Base-by-base conservation (phyloP, 2,797 vertebrate genomes). In the Melanogrammus aeglefinus region DNA sequence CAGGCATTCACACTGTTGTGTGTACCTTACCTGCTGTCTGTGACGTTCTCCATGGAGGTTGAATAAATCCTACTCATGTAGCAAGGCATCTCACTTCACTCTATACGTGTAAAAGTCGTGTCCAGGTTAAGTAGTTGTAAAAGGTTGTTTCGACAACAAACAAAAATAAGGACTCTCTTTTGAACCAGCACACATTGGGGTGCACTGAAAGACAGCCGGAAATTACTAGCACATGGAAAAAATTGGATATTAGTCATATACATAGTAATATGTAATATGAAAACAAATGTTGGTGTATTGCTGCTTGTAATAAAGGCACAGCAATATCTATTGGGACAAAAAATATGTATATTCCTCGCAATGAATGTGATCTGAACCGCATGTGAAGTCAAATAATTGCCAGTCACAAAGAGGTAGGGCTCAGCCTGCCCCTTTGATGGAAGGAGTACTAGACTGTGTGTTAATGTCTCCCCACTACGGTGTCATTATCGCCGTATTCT, bases 241-340 rank as follows among this genome's bases (percentile, higher is more conserved):
- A 24, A n/a, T 24, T 24, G 7, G 18, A 63, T 24, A 63, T 24
- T 8, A 63, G n/a, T 21, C n/a, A 63, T 24, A 33, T 33, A 3
- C 4, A 33, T 33, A 33, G 31, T 33, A 4, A 33, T 31, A 39
- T 39, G 38, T 39, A 39, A 39, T 44, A 44, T 47, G 84, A 86
- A 88, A 91, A 92, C 86, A 89, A 85, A 86, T 87, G 81, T 82
- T 84, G 89, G 84, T 85, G 77, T 79, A 85, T 82, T 84, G 66
- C 80, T 76, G 85, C 79, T 76, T 77, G 69, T 75, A 82, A 82
- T 86, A 72, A 87, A 86, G 88, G 85, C 87, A 89, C 78, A 80
- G 77, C 36, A 79, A 79, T 79, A 81, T 79, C 81, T 81, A 77
- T 73, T n/a, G 82, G 71, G 81, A 81, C 38, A 90, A 21, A 90